Evolutionary conservation across 2,888 invertebrate genomes (phyloP).

Genomic region (Lepidocyrtoides sp.): DNA sequence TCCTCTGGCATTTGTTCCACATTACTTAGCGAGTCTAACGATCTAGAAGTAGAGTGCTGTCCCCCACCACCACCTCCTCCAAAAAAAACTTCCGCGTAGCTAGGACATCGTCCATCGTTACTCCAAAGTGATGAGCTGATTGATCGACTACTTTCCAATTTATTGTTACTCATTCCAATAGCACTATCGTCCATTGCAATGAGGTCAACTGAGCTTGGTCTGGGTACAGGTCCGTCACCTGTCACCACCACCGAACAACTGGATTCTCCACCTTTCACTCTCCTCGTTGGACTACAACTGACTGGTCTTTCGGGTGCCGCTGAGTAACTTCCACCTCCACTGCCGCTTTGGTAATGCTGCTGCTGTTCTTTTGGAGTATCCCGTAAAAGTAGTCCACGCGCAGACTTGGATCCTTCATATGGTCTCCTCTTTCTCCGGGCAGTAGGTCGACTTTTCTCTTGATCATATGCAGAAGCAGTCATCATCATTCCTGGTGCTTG

Average conservation of each 20-base stretch:
- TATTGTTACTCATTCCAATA: slow-evolving; percentile 31
- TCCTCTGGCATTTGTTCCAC: slow-evolving; percentile 78
- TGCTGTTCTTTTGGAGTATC: slow-evolving; percentile 48
- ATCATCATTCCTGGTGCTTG: slow-evolving; percentile 1
- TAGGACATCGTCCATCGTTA: slow-evolving; percentile 80
- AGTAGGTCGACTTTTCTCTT: slow-evolving; percentile 65
- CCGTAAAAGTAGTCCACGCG: slow-evolving; percentile 58
- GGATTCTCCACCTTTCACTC: slow-evolving; percentile 45
- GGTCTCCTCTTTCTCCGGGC: slow-evolving; percentile 70
- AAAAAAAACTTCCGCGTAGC: slow-evolving; percentile 84
- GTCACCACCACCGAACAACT: slow-evolving; percentile 34
- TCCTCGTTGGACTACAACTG: slow-evolving; percentile 79
- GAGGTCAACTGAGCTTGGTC: slow-evolving; percentile 70
- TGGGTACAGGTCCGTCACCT: slow-evolving; percentile 31
- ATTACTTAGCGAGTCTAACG: slow-evolving; percentile 66
- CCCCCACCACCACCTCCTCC: slow-evolving; percentile 56
- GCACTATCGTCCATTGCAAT: slow-evolving; percentile 70
- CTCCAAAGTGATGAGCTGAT: slow-evolving; percentile 73
- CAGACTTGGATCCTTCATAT: slow-evolving; percentile 77
- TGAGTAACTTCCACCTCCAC: slow-evolving; percentile 7
- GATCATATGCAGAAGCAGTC: neutral
- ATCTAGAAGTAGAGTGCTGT: slow-evolving; percentile 55
- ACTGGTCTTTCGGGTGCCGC: slow-evolving; percentile 68
- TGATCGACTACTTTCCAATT: slow-evolving; percentile 61
- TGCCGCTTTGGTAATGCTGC: slow-evolving; percentile 31